These are phyloP conservation scores for Geodia barretti DNA, from an alignment of 37 sponge, comb jelly and placozoan species.

Conservation along the genomic window DNA sequence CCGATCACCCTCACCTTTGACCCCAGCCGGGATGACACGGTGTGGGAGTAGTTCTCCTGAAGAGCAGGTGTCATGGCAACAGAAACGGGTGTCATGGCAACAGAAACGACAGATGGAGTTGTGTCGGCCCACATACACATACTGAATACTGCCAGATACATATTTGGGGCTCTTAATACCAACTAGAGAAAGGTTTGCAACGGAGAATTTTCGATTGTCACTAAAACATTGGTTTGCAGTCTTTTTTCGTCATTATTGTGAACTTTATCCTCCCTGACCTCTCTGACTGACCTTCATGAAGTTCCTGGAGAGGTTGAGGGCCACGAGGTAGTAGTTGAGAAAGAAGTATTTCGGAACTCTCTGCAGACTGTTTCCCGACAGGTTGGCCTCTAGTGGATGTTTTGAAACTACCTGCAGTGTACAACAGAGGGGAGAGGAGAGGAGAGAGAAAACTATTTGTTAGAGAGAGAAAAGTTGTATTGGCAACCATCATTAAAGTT, in stretches of 20 bases:
- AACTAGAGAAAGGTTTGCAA: too few relatives aligned
- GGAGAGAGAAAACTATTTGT: not conserved
- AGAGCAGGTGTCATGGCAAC: not conserved
- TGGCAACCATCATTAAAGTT: too few relatives aligned
- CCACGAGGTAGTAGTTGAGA: slow-evolving; percentile 64
- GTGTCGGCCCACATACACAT: too few relatives aligned
- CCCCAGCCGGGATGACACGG: slow-evolving; percentile 19
- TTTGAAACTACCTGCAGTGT: slow-evolving; percentile 52
- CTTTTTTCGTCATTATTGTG: not conserved
- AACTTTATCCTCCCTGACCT: not conserved
- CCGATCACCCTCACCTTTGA: slow-evolving; percentile 41
- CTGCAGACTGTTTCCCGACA: slow-evolving; percentile 75
- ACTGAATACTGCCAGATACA: too few relatives aligned
- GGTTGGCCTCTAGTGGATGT: slow-evolving; percentile 72
- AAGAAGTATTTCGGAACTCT: slow-evolving; percentile 80
- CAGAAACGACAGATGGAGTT: too few relatives aligned
- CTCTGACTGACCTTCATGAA: slow-evolving; percentile 52
- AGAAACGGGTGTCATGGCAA: too few relatives aligned
- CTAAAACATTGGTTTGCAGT: too few relatives aligned
- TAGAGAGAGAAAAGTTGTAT: too few relatives aligned
- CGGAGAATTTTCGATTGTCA: too few relatives aligned
- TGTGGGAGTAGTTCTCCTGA: slow-evolving; percentile 26
- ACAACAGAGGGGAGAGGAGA: too few relatives aligned
- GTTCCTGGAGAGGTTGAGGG: slow-evolving; percentile 77
- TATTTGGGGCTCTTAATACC: too few relatives aligned